Base-by-base conservation (phyloP, 1,140 invertebrate genomes). In the Lordiphosa collinella region DNA sequence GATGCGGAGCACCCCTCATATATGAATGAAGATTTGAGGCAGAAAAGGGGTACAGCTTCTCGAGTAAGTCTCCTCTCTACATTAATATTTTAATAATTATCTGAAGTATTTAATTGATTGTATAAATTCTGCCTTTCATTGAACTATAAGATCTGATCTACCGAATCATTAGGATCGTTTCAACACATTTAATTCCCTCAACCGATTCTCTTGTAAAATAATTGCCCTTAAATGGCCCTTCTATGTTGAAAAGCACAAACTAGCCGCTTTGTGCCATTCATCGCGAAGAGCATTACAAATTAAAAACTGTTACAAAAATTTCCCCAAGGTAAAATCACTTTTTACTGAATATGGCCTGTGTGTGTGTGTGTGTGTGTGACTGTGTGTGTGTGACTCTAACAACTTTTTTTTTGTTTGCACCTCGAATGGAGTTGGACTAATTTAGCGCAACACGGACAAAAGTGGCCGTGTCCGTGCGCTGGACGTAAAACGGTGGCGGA, bases 241-340 rank as follows among this genome's bases (percentile, higher is more conserved):
- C 25, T 29, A 29, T 14, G 6, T 14, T 11, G 2, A 38, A 6
- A 9, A 13, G 12, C 12, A 13, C 12, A 11, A 82, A 79, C 76
- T 80, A 66, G 75, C 56, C 75, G 73, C 71, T 29, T 29, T 29
- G 25, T 29, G 25, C 49, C 54, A 80, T 65, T 75, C 58, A 53
- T 80, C 60, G 60, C 56, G 66, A 60, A 60, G 57, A 54, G 76
- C 58, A 75, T 82, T 76, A 74, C 76, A 82, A 82, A 82, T 82
- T 82, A 82, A 82, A 82, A 82, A 82, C 76, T 82, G 76, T 82
- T 72, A 69, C 76, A 76, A 84, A 80, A 72, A 82, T 82, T 82
- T 82, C 76, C 76, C 76, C 55, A 82, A 82, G 76, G 76, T 82
- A 63, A 84, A 82, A 84, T 82, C 64, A 82, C 63, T 84, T 82